Evolutionary conservation across 2,888 invertebrate species (phyloP).

Genomic region (Tinea trinotella): DNA sequence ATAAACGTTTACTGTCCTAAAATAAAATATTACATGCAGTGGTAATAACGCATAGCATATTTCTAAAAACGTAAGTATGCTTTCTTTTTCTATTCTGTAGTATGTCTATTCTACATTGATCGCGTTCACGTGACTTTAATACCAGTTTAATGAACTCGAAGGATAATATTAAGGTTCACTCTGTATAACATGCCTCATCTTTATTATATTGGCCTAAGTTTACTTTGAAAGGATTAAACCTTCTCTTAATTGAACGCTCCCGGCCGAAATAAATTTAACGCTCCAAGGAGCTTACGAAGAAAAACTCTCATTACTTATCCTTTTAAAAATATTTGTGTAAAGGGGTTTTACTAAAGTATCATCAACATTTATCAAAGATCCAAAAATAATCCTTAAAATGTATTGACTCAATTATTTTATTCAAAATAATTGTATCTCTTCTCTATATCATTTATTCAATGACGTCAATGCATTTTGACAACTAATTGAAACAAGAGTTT

Average conservation of each 20-base stretch:
- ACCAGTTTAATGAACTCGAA: slow-evolving; percentile 58
- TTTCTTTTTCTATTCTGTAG: too few relatives aligned
- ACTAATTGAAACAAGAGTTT: background rate
- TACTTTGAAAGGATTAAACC: slow-evolving; percentile 66
- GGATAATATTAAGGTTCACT: slow-evolving; percentile 67
- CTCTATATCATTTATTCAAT: background rate
- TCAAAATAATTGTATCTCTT: too few relatives aligned
- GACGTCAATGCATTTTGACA: background rate
- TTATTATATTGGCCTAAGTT: slow-evolving; percentile 70
- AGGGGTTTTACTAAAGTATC: background rate
- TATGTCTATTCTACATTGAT: slow-evolving; percentile 13
- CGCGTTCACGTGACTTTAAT: slow-evolving; percentile 48
- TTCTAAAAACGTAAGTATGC: too few relatives aligned
- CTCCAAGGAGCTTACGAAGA: slow-evolving; percentile 63
- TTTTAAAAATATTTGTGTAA: background rate
- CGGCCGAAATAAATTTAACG: slow-evolving; percentile 68
- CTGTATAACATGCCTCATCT: slow-evolving; percentile 66
- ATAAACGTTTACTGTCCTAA: too few relatives aligned
- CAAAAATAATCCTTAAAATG: too few relatives aligned
- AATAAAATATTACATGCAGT: too few relatives aligned
- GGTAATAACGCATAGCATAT: too few relatives aligned
- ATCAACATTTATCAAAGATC: background rate
- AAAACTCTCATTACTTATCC: slow-evolving; percentile 45
- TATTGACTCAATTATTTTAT: too few relatives aligned
- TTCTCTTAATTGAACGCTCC: slow-evolving; percentile 64